Evolutionary conservation across 2,888 invertebrate genomes (phyloP).

Genomic region (Petrophora chlorosata): DNA sequence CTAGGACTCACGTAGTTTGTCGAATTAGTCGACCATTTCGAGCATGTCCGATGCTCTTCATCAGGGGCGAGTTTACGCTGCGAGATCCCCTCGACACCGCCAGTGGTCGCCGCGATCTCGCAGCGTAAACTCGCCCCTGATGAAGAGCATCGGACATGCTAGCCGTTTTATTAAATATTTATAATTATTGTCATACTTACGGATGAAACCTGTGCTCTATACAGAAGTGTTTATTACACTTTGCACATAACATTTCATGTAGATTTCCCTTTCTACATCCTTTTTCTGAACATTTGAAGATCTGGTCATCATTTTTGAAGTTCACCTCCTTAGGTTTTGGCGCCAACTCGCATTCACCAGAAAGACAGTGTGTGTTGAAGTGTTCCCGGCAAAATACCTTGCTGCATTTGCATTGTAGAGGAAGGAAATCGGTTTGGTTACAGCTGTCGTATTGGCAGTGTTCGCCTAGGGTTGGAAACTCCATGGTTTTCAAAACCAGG

Average conservation of each 20-base stretch:
- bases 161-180: not conserved
- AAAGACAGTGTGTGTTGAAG: conserved; percentile 81
- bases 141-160: too few relatives aligned
- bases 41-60: too few relatives aligned
- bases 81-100: too few relatives aligned
- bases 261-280: conserved; percentile 85
- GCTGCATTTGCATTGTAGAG: conserved; percentile 86
- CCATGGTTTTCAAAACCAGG: conserved; percentile 82
- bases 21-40: too few relatives aligned
- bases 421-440: conserved; percentile 88
- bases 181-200: conserved; percentile 57
- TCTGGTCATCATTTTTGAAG: conserved; percentile 64
- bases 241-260: conserved; percentile 86
- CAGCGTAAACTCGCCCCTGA: too few relatives aligned
- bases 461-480: conserved; percentile 88
- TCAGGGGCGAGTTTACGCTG: too few relatives aligned
- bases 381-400: conserved; percentile 87
- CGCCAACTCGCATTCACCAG: conserved; percentile 76
- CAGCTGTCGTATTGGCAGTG: conserved; percentile 85
- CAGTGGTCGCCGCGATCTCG: too few relatives aligned
- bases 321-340: conserved; percentile 68
- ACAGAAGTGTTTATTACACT: conserved; percentile 88
- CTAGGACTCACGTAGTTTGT: too few relatives aligned
- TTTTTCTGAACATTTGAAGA: conserved; percentile 82
- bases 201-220: conserved; percentile 85